Conservation (phyloP, 2,113 vertebrate genomes). For the Vidua chalybeata region DNA sequence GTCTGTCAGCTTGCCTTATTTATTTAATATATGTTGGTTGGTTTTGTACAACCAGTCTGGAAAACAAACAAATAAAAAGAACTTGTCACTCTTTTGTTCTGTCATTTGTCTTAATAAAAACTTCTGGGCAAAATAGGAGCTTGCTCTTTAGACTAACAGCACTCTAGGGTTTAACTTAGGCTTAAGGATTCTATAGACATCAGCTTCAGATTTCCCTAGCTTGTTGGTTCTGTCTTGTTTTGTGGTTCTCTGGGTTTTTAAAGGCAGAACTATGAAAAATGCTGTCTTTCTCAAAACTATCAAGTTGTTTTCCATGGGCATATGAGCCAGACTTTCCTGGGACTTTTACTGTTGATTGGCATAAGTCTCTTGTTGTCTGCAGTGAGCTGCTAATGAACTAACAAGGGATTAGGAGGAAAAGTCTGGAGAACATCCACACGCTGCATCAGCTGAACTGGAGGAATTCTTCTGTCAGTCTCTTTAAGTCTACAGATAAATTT, state of each 20-base stretch:
- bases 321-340: neutral
- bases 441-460: conserved; percentile 15
- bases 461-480: conserved; percentile 20
- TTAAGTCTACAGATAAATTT: neutral
- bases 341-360: conserved; percentile 21
- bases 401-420: conserved; percentile 18
- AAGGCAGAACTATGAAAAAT: neutral
- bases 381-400: conserved; percentile 56
- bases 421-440: conserved; percentile 5
- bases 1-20: neutral
- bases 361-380: neutral
- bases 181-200: neutral
- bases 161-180: neutral
- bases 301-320: neutral
- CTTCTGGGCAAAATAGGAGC: neutral
- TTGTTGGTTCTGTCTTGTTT: neutral
- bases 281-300: neutral
- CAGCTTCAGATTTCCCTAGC: neutral
- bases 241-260: neutral
- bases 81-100: neutral
- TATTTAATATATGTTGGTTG: neutral
- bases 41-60: neutral
- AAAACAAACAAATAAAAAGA: neutral
- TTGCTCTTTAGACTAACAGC: neutral
- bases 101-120: neutral